phyloP scores from a whole-genome alignment of 2,113 vertebrate species.

The Mola mola region DNA sequence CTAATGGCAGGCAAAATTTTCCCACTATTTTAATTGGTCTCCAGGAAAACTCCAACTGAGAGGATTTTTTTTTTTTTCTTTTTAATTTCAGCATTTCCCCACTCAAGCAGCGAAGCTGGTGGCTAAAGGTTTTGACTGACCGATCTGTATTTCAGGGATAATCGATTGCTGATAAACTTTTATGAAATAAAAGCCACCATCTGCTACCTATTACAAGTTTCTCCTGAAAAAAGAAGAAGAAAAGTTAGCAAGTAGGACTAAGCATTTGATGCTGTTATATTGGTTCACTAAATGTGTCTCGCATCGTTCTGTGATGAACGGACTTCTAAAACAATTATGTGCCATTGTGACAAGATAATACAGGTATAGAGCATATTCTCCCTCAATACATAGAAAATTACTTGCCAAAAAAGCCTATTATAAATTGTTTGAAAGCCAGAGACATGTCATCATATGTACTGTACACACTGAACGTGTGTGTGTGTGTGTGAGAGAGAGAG shows the following conservation, averaged over 20 bases:
- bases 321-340: too few species aligned
- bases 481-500: background rate
- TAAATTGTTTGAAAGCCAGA: too few species aligned
- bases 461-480: background rate
- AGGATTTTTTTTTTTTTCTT: conserved; percentile 8
- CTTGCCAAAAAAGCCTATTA: too few species aligned
- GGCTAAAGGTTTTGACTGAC: background rate
- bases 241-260: too few species aligned
- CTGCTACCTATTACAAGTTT: conserved; percentile 1
- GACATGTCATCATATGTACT: too few species aligned
- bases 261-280: too few species aligned
- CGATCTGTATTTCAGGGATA: conserved; percentile 39
- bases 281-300: too few species aligned
- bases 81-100: background rate
- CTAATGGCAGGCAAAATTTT: conserved; percentile 40
- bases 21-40: conserved; percentile 72
- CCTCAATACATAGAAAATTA: too few species aligned
- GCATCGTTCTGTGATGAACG: too few species aligned
- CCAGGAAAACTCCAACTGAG: conserved; percentile 36
- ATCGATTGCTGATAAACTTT: conserved; percentile 2
- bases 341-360: conserved; percentile 9
- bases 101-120: background rate
- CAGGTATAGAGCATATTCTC: background rate
- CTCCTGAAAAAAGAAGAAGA: background rate
- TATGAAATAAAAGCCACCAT: background rate